Evolutionary conservation across 2,797 vertebrate species (phyloP).

Genomic region (Clarias pachynema): DNA sequence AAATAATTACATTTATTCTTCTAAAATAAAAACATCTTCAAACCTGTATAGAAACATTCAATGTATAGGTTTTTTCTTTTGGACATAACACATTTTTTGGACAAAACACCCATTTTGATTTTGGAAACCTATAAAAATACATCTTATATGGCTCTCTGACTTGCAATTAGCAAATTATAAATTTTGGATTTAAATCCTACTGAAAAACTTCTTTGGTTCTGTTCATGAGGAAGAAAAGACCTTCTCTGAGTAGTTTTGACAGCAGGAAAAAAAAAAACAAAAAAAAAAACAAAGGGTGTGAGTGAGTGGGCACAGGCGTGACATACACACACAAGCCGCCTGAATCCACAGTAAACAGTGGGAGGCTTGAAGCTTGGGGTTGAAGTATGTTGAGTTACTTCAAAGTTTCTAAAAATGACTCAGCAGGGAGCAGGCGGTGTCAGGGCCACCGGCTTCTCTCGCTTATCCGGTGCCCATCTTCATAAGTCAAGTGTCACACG

Average conservation of each 20-base stretch:
- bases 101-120: not conserved
- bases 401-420: conserved; percentile 77
- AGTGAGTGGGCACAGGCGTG: not conserved
- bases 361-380: conserved; percentile 56
- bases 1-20: too few relatives aligned
- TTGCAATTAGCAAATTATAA: too few relatives aligned
- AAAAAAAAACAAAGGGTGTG: not conserved
- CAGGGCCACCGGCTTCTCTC: conserved; percentile 59
- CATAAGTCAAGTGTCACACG: conserved; percentile 80
- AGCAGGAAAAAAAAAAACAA: not conserved
- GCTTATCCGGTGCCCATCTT: conserved; percentile 61
- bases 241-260: not conserved
- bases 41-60: too few relatives aligned
- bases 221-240: not conserved
- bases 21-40: not conserved
- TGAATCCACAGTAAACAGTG: conserved; percentile 53
- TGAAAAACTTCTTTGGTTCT: not conserved
- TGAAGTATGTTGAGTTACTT: conserved; percentile 62
- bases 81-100: too few relatives aligned
- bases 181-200: not conserved
- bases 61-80: not conserved
- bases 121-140: not conserved
- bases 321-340: conserved; percentile 8
- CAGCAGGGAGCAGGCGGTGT: conserved; percentile 67
- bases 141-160: not conserved